phyloP scores from a whole-genome alignment of 2,888 invertebrate genomes.

The Mantis religiosa region DNA sequence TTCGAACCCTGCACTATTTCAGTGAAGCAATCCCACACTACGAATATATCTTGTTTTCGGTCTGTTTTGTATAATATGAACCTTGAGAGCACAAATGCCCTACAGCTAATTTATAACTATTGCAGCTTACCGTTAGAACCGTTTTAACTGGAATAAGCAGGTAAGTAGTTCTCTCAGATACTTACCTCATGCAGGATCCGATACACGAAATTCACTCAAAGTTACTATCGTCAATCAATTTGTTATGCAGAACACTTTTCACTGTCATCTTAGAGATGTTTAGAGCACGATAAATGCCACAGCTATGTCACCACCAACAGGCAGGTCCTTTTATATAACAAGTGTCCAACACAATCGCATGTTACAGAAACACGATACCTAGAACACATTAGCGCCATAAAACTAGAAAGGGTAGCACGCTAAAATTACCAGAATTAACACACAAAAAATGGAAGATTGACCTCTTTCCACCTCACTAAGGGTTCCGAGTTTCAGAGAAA shows the following conservation, averaged over 20 bases:
- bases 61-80: too few species aligned
- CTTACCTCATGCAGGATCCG: neutral
- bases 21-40: too few species aligned
- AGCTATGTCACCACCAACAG: neutral
- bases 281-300: neutral
- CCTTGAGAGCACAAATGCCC: too few species aligned
- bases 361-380: neutral
- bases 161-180: neutral
- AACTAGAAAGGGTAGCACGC: neutral
- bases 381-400: neutral
- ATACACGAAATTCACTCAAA: neutral
- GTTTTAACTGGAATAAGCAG: too few species aligned
- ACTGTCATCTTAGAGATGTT: neutral
- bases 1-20: too few species aligned
- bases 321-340: neutral
- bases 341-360: neutral
- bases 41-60: too few species aligned
- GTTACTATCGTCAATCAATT: neutral
- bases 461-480: neutral
- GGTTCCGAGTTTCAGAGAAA: neutral
- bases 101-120: too few species aligned
- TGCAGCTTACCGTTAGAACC: too few species aligned
- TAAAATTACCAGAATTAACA: neutral
- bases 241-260: neutral
- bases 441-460: neutral